Evolutionary conservation across 2,888 invertebrate species (phyloP).

Genomic region (Ellobium chinense): DNA sequence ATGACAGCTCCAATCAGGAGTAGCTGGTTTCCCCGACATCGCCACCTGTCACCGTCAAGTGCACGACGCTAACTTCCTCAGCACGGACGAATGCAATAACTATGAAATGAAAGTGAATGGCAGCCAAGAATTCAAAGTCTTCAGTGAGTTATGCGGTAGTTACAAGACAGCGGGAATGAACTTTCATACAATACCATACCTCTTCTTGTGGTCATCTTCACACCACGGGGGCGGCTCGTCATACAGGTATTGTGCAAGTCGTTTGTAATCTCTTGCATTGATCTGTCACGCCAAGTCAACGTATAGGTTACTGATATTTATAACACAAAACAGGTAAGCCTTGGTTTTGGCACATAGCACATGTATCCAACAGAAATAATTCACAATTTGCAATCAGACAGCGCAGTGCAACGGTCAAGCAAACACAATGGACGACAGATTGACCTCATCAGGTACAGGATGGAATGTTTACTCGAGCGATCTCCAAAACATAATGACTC

Average conservation of each 20-base stretch:
- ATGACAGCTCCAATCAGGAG: too few species aligned
- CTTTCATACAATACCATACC: background rate
- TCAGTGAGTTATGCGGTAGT: too few species aligned
- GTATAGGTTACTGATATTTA: too few species aligned
- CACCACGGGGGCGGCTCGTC: constrained; percentile 10
- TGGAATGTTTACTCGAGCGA: constrained; percentile 28
- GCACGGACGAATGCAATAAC: too few species aligned
- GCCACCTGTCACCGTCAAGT: constrained; percentile 11
- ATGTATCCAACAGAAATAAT: background rate
- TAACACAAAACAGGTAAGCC: too few species aligned
- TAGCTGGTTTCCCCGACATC: constrained; percentile 11
- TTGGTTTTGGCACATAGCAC: background rate
- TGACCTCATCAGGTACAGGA: background rate
- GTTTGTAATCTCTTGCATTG: constrained; percentile 33
- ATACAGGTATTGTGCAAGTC: background rate
- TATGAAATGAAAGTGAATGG: background rate
- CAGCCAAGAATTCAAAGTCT: too few species aligned
- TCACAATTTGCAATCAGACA: background rate
- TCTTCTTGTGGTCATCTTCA: constrained; percentile 28
- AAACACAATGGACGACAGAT: background rate
- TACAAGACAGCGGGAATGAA: too few species aligned
- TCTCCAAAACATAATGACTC: constrained; percentile 26
- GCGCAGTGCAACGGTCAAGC: background rate
- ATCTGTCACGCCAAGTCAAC: background rate
- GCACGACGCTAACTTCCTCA: background rate